These are phyloP conservation scores for Drosophila orosa DNA, from an alignment of 1,140 invertebrate species.

Conservation along the genomic window DNA sequence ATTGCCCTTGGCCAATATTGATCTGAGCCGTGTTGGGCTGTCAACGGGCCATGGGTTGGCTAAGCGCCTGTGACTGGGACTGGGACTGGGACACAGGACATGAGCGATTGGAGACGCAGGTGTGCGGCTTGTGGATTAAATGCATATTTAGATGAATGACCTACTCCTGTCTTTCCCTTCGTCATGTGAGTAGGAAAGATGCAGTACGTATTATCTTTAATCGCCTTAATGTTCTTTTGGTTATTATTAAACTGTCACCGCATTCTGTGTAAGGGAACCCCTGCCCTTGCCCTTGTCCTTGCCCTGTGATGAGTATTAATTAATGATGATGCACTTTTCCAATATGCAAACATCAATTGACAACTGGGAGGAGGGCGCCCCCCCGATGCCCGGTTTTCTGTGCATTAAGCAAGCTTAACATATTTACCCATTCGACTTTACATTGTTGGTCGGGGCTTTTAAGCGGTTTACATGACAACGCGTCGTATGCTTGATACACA, in stretches of 20 bases:
- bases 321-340: conserved; percentile 42
- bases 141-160: conserved; percentile 38
- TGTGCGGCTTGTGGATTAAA: conserved; percentile 32
- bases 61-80: neutral
- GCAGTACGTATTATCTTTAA: conserved; percentile 33
- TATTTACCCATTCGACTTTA: conserved; percentile 50
- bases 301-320: conserved; percentile 22
- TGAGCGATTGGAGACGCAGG: conserved; percentile 40
- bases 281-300: neutral
- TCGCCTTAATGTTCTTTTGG: conserved; percentile 32
- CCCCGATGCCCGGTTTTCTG: conserved; percentile 6
- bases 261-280: conserved; percentile 13
- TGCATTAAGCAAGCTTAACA: conserved; percentile 60
- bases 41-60: conserved; percentile 29
- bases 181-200: neutral
- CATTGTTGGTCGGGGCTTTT: conserved; percentile 42
- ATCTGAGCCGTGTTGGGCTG: conserved; percentile 44
- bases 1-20: conserved; percentile 52
- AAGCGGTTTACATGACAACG: conserved; percentile 69
- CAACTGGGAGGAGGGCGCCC: neutral
- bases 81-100: conserved; percentile 2
- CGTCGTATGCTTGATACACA: conserved; percentile 61
- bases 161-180: neutral
- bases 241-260: conserved; percentile 29
- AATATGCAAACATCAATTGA: conserved; percentile 35